phyloP scores from a whole-genome alignment of 2,113 vertebrate genomes.

The Sinocyclocheilus maitianheensis region DNA sequence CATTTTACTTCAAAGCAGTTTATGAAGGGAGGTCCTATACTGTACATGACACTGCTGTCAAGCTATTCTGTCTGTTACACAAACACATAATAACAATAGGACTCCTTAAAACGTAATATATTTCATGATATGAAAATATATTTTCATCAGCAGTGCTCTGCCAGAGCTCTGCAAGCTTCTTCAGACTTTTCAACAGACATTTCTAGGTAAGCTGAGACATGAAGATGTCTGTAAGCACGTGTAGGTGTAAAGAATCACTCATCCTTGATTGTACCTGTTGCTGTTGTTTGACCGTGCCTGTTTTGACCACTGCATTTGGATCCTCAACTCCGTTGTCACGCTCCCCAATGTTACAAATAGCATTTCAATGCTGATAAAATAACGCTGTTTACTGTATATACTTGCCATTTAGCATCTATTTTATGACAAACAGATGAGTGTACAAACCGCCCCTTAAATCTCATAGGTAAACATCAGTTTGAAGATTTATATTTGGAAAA shows the following conservation, averaged over 20 bases:
- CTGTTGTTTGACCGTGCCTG: too few species aligned
- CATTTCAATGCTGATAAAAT: not conserved
- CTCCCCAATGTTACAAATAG: too few species aligned
- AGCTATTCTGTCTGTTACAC: not conserved
- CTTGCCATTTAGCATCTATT: not conserved
- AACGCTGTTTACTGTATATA: not conserved
- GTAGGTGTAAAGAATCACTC: not conserved
- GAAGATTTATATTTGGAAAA: conserved; percentile 2
- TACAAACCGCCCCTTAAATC: not conserved
- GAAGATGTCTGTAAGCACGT: not conserved
- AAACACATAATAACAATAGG: not conserved
- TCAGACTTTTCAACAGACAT: not conserved
- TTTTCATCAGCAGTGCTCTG: not conserved
- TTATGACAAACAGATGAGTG: not conserved
- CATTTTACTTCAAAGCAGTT: not conserved
- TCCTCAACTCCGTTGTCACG: too few species aligned
- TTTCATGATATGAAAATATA: not conserved
- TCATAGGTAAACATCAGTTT: not conserved
- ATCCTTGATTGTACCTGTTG: too few species aligned
- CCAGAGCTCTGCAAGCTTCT: not conserved
- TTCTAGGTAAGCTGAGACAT: not conserved
- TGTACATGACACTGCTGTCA: not conserved
- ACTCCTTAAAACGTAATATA: not conserved
- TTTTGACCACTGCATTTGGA: too few species aligned
- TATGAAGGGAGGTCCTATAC: not conserved